These are phyloP conservation scores for Temnothorax longispinosus DNA, from an alignment of 1,140 invertebrate genomes.

Conservation along the genomic window DNA sequence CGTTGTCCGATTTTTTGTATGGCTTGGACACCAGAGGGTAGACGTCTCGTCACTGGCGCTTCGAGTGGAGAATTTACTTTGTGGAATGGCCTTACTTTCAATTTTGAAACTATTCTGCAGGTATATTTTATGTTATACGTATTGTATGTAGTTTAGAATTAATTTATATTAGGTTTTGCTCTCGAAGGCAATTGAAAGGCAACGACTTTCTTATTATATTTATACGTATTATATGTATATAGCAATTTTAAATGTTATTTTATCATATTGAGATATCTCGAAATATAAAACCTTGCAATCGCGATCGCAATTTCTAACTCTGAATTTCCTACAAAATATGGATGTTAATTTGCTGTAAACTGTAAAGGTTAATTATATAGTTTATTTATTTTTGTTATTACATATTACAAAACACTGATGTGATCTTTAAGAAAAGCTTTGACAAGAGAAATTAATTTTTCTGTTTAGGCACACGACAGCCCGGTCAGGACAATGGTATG, in stretches of 20 bases:
- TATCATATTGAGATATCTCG: background rate
- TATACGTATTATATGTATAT: background rate
- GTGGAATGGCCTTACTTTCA: constrained; percentile 99
- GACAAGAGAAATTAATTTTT: constrained; percentile 47
- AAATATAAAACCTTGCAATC: background rate
- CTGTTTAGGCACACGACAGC: constrained; percentile 96
- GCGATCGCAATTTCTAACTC: background rate
- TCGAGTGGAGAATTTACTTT: constrained; percentile 99
- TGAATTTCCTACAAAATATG: background rate
- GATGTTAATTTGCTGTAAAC: background rate
- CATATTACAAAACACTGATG: background rate
- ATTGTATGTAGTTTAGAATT: background rate
- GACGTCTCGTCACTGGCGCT: constrained; percentile 98
- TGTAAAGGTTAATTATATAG: background rate
- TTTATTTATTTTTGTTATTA: background rate
- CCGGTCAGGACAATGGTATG: constrained; percentile 99
- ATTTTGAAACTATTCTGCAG: constrained; percentile 99
- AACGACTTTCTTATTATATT: background rate
- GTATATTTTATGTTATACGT: constrained; percentile 85
- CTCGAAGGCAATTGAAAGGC: background rate
- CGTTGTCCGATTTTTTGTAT: constrained; percentile 99
- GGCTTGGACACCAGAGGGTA: constrained; percentile 99
- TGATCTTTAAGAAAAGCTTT: constrained; percentile 2
- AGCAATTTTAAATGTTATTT: background rate
- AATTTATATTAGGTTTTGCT: background rate